A percentile compares a stretch with the other conserved stretches of the same genome.
Conservation (phyloP, 1,140 invertebrate genomes). For the Catajapyx aquilonaris region DNA sequence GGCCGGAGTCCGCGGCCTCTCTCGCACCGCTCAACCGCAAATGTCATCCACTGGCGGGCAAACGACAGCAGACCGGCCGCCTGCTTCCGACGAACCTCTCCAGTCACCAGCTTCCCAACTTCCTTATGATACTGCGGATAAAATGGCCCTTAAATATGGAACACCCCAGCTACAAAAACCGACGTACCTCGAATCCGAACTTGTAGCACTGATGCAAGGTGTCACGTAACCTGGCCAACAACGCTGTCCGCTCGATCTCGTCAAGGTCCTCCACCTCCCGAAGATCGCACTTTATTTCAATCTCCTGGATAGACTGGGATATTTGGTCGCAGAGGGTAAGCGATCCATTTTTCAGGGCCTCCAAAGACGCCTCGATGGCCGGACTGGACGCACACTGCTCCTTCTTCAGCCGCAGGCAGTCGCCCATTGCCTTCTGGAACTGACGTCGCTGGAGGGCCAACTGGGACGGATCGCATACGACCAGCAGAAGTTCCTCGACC, state of each 20-base stretch:
- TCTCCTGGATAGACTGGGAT: constrained; percentile 31
- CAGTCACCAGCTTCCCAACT: constrained; percentile 36
- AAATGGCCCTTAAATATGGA: too few relatives aligned
- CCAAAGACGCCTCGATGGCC: constrained; percentile 35
- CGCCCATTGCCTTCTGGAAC: constrained; percentile 22
- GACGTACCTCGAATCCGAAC: constrained; percentile 59
- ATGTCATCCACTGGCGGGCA: constrained; percentile 69
- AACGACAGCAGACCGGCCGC: constrained; percentile 39
- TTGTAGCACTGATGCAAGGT: constrained; percentile 68
- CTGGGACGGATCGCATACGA: constrained; percentile 22
- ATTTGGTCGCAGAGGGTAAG: constrained; percentile 37
- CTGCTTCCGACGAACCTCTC: constrained; percentile 20
- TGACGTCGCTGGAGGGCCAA: constrained; percentile 17
- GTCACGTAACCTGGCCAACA: constrained; percentile 45
- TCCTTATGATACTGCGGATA: constrained; percentile 53
- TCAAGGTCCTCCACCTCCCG: constrained; percentile 24
- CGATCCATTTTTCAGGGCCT: too few relatives aligned
- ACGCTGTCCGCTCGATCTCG: constrained; percentile 27
- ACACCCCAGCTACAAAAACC: constrained; percentile 2
- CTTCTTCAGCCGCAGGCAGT: constrained; percentile 18
- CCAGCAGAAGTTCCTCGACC: constrained; percentile 22
- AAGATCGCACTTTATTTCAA: constrained; percentile 34
- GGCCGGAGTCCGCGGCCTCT: constrained; percentile 57
- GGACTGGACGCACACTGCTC: constrained; percentile 29
- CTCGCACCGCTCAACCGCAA: constrained; percentile 60